phyloP scores from a whole-genome alignment of 2,797 vertebrate genomes.

The Gobionotothen gibberifrons region DNA sequence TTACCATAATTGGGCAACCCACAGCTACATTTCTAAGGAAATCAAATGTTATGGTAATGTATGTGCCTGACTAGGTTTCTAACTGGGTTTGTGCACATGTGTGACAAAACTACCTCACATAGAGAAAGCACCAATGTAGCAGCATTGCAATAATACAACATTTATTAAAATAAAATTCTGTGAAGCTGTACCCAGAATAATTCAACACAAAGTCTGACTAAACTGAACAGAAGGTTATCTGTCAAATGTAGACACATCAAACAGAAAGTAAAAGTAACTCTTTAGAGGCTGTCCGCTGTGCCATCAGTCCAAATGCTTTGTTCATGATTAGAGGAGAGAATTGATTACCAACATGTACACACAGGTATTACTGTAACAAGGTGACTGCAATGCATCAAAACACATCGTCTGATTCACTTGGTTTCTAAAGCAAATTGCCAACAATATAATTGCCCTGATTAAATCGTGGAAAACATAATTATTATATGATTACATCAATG shows the following conservation, averaged over 20 bases:
- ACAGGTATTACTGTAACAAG: not conserved
- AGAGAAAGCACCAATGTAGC: not conserved
- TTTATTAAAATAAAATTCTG: not conserved
- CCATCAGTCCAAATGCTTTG: slow-evolving; percentile 1
- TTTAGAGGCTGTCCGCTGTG: not conserved
- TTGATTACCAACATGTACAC: not conserved
- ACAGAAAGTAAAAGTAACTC: not conserved
- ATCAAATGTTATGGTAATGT: not conserved
- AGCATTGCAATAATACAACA: not conserved
- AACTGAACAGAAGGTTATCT: slow-evolving; percentile 13
- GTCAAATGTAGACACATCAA: slow-evolving; percentile 1
- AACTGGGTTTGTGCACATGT: slow-evolving; percentile 1
- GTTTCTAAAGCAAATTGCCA: not conserved
- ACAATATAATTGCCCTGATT: not conserved
- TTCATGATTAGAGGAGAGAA: not conserved
- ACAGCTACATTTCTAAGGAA: not conserved
- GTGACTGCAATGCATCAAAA: not conserved
- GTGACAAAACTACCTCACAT: slow-evolving; percentile 1
- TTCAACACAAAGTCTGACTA: not conserved
- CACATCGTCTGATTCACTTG: not conserved
- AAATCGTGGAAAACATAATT: not conserved
- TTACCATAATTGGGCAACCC: not conserved
- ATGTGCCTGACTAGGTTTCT: not conserved
- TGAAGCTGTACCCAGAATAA: not conserved
- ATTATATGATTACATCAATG: not conserved